phyloP scores from a whole-genome alignment of 2,797 vertebrate genomes.

The Notoglanidium macrostoma region DNA sequence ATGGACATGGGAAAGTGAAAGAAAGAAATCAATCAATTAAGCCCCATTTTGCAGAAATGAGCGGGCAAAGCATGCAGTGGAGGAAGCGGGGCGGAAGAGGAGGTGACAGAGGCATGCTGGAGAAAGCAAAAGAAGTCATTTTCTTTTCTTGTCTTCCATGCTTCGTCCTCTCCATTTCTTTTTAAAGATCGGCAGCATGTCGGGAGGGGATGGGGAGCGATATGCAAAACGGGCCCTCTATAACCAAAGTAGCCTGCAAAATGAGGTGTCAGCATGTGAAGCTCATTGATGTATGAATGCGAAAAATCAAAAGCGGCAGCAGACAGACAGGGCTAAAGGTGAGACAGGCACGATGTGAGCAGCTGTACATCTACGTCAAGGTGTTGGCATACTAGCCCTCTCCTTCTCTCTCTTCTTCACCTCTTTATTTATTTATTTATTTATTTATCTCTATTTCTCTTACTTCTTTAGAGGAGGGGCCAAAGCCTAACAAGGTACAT shows the following conservation, averaged over 20 bases:
- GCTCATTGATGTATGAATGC: conserved; percentile 99
- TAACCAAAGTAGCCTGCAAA: conserved; percentile 98
- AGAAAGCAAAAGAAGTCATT: conserved; percentile 64
- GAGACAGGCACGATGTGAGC: conserved; percentile 90
- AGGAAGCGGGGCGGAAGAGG: conserved; percentile 70
- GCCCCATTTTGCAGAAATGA: conserved; percentile 77
- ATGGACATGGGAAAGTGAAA: conserved; percentile 55
- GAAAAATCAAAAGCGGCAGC: conserved; percentile 98
- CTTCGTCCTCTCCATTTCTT: conserved; percentile 66
- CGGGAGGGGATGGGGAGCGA: conserved; percentile 83
- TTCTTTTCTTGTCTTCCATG: conserved; percentile 61
- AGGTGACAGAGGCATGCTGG: conserved; percentile 60
- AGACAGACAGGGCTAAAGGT: conserved; percentile 95
- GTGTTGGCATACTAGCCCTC: conserved; percentile 84
- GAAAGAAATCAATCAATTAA: conserved; percentile 80
- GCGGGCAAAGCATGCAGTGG: conserved; percentile 78
- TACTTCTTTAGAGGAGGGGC: conserved; percentile 77
- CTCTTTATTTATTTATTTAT: conserved; percentile 71
- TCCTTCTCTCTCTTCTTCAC: conserved; percentile 60
- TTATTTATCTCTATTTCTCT: conserved; percentile 60
- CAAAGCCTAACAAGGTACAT: conserved; percentile 94
- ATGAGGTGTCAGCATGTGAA: conserved; percentile 99
- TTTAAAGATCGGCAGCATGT: conserved; percentile 87
- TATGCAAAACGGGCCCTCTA: conserved; percentile 98
- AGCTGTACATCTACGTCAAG: conserved; percentile 97